These are phyloP conservation scores for Hymenopus coronatus DNA, from an alignment of 2,888 invertebrate genomes.

Conservation along the genomic window DNA sequence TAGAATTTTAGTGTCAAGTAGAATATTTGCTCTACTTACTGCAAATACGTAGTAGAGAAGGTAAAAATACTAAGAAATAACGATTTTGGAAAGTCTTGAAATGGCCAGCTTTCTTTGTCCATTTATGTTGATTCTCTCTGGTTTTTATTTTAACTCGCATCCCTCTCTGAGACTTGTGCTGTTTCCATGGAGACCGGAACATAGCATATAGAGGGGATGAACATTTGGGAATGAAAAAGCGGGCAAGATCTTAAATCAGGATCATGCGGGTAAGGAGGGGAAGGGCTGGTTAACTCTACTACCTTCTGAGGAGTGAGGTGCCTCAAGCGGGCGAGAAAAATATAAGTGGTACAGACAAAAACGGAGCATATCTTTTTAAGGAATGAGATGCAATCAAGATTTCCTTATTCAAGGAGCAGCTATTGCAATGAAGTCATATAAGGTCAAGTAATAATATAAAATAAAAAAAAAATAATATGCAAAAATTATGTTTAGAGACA, in stretches of 20 bases:
- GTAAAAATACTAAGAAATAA: too few relatives aligned
- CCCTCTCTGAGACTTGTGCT: not conserved
- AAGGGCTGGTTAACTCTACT: not conserved
- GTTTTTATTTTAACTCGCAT: too few relatives aligned
- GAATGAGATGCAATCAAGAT: not conserved
- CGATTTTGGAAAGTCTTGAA: too few relatives aligned
- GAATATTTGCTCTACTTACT: too few relatives aligned
- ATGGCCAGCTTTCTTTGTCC: not conserved
- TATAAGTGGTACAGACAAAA: not conserved
- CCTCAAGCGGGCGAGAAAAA: too few relatives aligned
- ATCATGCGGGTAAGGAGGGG: not conserved
- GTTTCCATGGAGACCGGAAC: not conserved
- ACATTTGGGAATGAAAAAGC: conserved; percentile 7
- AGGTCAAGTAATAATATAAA: too few relatives aligned
- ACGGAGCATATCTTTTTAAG: not conserved
- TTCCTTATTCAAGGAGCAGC: not conserved
- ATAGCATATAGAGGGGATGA: conserved; percentile 6
- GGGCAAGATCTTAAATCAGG: conserved; percentile 13
- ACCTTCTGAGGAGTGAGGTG: not conserved
- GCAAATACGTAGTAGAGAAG: too few relatives aligned
- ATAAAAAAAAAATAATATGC: too few relatives aligned
- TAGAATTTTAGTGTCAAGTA: too few relatives aligned
- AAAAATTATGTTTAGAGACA: too few relatives aligned
- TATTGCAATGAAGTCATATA: too few relatives aligned
- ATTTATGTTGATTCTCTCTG: not conserved